These are phyloP conservation scores for Muscina levida DNA, from an alignment of 2,888 invertebrate species.

Conservation along the genomic window DNA sequence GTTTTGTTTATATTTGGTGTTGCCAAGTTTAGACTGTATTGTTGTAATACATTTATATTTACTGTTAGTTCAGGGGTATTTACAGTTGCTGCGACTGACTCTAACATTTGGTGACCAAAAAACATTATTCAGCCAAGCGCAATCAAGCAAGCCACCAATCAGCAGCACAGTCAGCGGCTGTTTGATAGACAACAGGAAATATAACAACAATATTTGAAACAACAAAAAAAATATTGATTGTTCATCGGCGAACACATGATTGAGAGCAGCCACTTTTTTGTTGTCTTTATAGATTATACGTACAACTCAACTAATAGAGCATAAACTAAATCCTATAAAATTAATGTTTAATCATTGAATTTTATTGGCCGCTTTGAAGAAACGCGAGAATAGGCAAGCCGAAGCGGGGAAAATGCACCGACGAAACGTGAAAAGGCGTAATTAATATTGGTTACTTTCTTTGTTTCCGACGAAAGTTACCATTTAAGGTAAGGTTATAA, in stretches of 20 bases:
- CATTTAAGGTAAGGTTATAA: too few relatives aligned
- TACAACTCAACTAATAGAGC: background rate
- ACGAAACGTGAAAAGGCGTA: too few relatives aligned
- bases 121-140: background rate
- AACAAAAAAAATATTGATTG: constrained; percentile 20
- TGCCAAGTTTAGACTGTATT: background rate
- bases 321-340: constrained; percentile 34
- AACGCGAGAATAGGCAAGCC: too few relatives aligned
- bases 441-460: too few relatives aligned
- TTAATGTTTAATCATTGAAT: constrained; percentile 5
- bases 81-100: background rate
- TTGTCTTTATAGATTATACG: too few relatives aligned
- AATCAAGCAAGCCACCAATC: background rate
- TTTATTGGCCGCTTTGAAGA: background rate
- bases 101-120: background rate
- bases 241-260: constrained; percentile 4
- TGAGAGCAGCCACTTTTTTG: too few relatives aligned
- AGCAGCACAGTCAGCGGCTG: background rate
- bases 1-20: background rate
- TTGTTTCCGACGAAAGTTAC: too few relatives aligned
- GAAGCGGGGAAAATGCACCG: too few relatives aligned
- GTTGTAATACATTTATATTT: constrained; percentile 3
- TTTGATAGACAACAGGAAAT: constrained; percentile 29
- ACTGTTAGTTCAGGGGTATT: constrained; percentile 7
- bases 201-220: constrained; percentile 22